Percentiles rank a stretch among this genome's conserved stretches.
Evolutionary conservation across 2,797 vertebrate genomes (phyloP).

Genomic region (Erpetoichthys calabaricus): DNA sequence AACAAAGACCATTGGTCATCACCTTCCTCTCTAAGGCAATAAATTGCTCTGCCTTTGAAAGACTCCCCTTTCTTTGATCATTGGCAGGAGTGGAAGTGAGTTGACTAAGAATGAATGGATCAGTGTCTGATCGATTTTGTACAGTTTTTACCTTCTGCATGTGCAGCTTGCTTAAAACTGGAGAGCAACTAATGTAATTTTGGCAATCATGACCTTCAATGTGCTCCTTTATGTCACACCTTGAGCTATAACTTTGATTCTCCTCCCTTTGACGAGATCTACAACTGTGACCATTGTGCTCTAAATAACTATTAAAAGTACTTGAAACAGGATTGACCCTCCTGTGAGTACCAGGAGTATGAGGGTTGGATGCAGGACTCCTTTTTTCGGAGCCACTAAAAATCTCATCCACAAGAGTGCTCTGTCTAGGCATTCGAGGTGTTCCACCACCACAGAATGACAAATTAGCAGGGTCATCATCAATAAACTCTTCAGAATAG

Average conservation of each 20-base stretch:
- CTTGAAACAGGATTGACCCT: constrained; percentile 43
- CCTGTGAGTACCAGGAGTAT: constrained; percentile 44
- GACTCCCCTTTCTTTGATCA: constrained; percentile 30
- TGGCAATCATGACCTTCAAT: constrained; percentile 15
- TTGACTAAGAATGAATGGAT: constrained; percentile 69
- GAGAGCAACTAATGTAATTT: constrained; percentile 40
- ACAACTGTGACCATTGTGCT: constrained; percentile 57
- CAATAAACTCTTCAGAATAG: constrained; percentile 46
- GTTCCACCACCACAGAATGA: constrained; percentile 50
- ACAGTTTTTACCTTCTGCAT: constrained; percentile 37
- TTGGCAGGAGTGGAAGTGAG: constrained; percentile 29
- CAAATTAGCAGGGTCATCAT: constrained; percentile 45
- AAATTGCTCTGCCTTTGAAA: constrained; percentile 36
- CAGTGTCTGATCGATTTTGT: constrained; percentile 49
- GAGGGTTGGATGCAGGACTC: constrained; percentile 42
- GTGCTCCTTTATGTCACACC: constrained; percentile 30
- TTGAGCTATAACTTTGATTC: constrained; percentile 33
- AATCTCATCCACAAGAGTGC: constrained; percentile 51
- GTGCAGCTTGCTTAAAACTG: constrained; percentile 33
- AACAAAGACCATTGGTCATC: constrained; percentile 58
- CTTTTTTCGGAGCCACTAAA: constrained; percentile 35
- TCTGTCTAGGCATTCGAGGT: constrained; percentile 50
- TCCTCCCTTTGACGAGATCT: constrained; percentile 27
- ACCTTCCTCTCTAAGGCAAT: constrained; percentile 51
- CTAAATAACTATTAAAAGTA: constrained; percentile 43